These are phyloP conservation scores for Diogma glabrata DNA, from an alignment of 2,888 invertebrate species.

Conservation along the genomic window DNA sequence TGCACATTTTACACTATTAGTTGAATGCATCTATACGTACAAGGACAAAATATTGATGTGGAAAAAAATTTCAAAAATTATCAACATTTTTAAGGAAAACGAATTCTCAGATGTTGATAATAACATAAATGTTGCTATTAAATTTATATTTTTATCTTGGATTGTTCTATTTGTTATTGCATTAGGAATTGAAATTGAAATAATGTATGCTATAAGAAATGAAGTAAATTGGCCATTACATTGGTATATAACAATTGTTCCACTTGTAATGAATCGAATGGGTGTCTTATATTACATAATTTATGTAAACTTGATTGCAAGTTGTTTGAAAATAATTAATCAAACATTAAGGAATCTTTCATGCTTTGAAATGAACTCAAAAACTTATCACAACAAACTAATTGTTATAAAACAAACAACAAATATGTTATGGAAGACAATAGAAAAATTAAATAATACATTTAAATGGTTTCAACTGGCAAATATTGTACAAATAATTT, in stretches of 20 bases:
- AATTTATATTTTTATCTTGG: neutral
- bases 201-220: neutral
- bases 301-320: neutral
- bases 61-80: neutral
- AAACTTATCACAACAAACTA: no score
- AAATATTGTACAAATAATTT: neutral
- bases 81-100: neutral
- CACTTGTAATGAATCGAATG: neutral
- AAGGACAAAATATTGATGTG: neutral
- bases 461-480: neutral
- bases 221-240: neutral
- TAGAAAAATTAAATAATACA: neutral
- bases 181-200: neutral
- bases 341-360: neutral
- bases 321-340: neutral
- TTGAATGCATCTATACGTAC: neutral
- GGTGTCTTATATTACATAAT: neutral
- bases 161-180: neutral
- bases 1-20: neutral
- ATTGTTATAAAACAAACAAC: no score
- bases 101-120: no score
- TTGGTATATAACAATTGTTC: neutral
- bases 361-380: neutral
- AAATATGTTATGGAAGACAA: constrained; percentile 2
- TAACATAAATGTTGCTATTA: no score